Evolutionary conservation across 2,888 invertebrate genomes (phyloP), one percentile per base, ranked within the genome.

Genomic region (Ellobium chinense): DNA sequence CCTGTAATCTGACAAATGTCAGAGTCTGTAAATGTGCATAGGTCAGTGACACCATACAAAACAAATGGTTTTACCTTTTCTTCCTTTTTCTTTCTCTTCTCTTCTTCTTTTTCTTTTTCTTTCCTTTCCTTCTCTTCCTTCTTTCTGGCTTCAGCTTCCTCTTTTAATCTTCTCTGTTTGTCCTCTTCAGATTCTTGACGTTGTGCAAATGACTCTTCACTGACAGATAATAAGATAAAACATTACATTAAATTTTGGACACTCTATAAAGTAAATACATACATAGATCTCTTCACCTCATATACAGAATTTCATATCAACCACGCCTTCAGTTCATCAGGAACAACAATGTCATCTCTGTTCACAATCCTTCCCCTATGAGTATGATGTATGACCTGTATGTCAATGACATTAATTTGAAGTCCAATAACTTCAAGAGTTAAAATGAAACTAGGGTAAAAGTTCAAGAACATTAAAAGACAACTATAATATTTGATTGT

Each of bases 81-180:
- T 21, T 83, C 83, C 60, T 83, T 75, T 39, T 83, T 76, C 56
- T 56, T 74, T 60, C 78, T 70, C 72, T 66, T 74, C 34, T 79
- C 73, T 31, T 68, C 74, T 27, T 80, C 75, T 36, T 69, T 74
- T 37, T 80, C 66, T 46, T 54, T 73, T 21, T 78, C 78, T 62
- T 31, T 72, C 34, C 58, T 63, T 79, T 79, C 79, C 36, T 80
- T 80, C 46, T 80, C 74, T 54, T 80, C 80, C 24, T 39, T 74
- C 54, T 80, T 80, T 46, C 46, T 68, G 27, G 80, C 80, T 9
- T 74, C 80, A 46, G 68, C 80, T 39, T 80, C 80, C 34, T 80
- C 75, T 39, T 75, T 80, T 24, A 75, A 54, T 36, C 62, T 14
- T 75, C 62, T 66, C 62, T 80, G 74, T n/a, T 29, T 75, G 36